Conservation (phyloP, 1,140 invertebrate species). For the Temnothorax curvispinosus region DNA sequence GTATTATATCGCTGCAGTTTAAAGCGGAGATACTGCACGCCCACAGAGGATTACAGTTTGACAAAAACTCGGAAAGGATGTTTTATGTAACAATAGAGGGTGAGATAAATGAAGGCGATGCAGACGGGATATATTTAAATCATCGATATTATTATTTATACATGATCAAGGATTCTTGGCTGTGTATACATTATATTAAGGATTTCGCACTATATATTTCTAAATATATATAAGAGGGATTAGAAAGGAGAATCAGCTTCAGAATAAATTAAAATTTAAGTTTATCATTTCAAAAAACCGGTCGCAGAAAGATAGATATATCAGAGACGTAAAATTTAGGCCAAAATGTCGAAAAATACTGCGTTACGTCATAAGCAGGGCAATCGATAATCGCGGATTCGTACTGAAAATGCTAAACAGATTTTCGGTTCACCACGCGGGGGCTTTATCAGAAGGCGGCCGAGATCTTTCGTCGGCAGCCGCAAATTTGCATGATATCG, state of each 20-base stretch:
- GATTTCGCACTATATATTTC: background rate
- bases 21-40: background rate
- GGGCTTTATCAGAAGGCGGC: background rate
- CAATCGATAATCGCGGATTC: background rate
- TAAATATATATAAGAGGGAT: background rate
- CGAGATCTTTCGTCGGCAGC: background rate
- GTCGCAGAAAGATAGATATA: background rate
- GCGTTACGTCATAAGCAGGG: background rate
- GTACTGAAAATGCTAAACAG: slow-evolving; percentile 8
- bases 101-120: background rate
- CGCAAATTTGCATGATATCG: slow-evolving; percentile 72
- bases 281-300: background rate
- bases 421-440: slow-evolving; percentile 3
- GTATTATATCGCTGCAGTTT: background rate
- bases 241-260: background rate
- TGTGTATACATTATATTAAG: no score
- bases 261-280: background rate
- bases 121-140: background rate
- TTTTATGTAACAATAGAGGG: background rate
- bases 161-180: background rate
- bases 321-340: background rate
- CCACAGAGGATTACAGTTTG: background rate
- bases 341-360: background rate
- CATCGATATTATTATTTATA: background rate
- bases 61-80: background rate